Evolutionary conservation across 2,797 vertebrate species (phyloP), one percentile per base, ranked within the genome.

Genomic region (Coluber constrictor): DNA sequence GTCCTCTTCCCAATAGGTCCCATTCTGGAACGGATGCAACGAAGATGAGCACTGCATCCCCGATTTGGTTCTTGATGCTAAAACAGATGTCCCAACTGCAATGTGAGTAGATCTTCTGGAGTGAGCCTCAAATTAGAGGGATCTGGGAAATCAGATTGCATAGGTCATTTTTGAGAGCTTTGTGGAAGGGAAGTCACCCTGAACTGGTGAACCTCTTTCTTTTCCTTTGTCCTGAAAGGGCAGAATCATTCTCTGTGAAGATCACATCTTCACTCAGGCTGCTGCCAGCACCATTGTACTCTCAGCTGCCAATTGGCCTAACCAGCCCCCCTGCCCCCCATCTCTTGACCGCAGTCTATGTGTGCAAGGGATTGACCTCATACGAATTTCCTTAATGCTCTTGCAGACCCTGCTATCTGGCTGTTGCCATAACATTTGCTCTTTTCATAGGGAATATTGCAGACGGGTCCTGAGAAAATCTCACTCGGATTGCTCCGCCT

Each of bases 21-120:
- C 99, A 18, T 99, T 99, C 97, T 99, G 99, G 99, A 99, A 99
- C 0, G 99, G 99, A 25, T 99, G 99, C 97, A 99, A 98, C 0
- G 98, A 99, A 93, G 99, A 99, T 0, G 99, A 99, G 93, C 98
- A 98, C 95, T 99, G 99, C 43, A 98, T 99, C 66, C 99, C 99
- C 0, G 98, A 99, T 93, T 98, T 99, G 61, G 98, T 98, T 29
- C 97, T 99, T 95, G 98, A 99, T 9, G 98, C 98, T 92, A 97
- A 95, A 63, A 98, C 98, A 0, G 99, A 99, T 95, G 97, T 99
- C 93, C 98, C 99, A 95, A 98, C 98, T 56, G 98, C 96, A 96
- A 98, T 96, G 99, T 99, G 97, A 96, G 98, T 98, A 5, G 27
- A 9, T 59, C 0, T 0, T 88, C n/a, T 37, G 25, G 18, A 27